Evolutionary conservation across 2,113 vertebrate species (phyloP).

Genomic region (Pseudorectes ferrugineus): DNA sequence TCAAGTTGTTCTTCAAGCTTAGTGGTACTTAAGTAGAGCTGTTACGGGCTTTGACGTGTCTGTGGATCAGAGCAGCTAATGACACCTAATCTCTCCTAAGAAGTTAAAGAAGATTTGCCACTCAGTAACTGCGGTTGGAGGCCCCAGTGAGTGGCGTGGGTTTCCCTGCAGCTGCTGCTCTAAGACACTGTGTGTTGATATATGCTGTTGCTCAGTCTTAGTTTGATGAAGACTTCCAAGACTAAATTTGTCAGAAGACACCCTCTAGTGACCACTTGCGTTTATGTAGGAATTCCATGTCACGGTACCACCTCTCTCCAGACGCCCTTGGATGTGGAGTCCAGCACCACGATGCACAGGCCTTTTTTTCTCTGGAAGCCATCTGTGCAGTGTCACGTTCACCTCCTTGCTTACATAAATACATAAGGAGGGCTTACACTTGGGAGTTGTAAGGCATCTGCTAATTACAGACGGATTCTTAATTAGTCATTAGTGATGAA

Average conservation of each 20-base stretch:
- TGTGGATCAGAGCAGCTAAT: neutral
- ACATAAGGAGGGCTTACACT: neutral
- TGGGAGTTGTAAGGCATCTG: neutral
- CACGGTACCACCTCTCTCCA: neutral
- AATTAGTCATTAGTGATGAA: neutral
- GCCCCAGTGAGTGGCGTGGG: neutral
- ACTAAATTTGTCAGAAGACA: neutral
- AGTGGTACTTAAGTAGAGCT: neutral
- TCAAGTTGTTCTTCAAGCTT: neutral
- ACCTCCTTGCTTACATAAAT: neutral
- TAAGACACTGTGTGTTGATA: neutral
- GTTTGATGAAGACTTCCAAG: neutral
- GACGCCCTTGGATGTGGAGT: neutral
- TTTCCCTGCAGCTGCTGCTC: neutral
- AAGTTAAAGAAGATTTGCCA: neutral
- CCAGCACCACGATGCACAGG: rapidly evolving
- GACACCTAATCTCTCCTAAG: neutral
- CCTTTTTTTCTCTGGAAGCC: neutral
- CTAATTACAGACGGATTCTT: constrained; percentile 6
- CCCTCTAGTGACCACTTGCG: constrained; percentile 42
- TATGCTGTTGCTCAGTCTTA: neutral
- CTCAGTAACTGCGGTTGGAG: neutral
- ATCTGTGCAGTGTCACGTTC: neutral
- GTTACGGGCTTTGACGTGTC: neutral
- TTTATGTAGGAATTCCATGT: neutral